Evolutionary conservation across 2,113 vertebrate species (phyloP), one percentile per base, ranked within the genome.

Genomic region (Hoplias malabaricus): DNA sequence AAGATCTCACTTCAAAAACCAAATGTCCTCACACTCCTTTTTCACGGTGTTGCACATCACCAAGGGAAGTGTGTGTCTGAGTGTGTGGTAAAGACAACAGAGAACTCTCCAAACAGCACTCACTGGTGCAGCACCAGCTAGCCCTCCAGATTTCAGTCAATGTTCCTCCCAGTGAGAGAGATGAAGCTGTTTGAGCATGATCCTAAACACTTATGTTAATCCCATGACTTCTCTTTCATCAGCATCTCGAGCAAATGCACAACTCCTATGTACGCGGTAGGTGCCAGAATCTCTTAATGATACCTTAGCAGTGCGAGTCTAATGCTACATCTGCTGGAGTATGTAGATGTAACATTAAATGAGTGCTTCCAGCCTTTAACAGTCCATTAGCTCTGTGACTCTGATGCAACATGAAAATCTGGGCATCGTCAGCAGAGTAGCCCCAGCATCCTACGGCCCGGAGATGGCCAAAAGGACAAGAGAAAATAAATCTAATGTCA

Each of bases 401-500:
- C 57, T 34, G 27, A 59, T 34, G 21, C 79, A 74, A 83, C 67
- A 77, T 73, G 38, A 63, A 42, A 53, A 48, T 85, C 56, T 65
- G 78, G 61, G 36, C 63, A 62, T 73, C 67, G 65, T 70, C 57
- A 46, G 43, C 54, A 40, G 31, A 19, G 62, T 67, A 31, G 65
- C 53, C 66, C 36, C 36, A 31, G 2, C 0, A 11, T 57, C 57
- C n/a, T 13, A 43, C 10, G 43, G 5, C n/a, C 75, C 19, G 34
- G 5, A 34, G 12, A 57, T 2, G 27, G 25, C 48, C 12, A 50
- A 50, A 67, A 5, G 2, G 16, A 29, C 14, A n/a, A 19, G 10
- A 7, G 2, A 63, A 13, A 48, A 25, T 10, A 25, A 11, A 70
- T 1, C 6, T 34, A n/a, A 23, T 33, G 13, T 19, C 6, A 21